phyloP scores from a whole-genome alignment of 1,140 invertebrate species.

The Adelges cooleyi region DNA sequence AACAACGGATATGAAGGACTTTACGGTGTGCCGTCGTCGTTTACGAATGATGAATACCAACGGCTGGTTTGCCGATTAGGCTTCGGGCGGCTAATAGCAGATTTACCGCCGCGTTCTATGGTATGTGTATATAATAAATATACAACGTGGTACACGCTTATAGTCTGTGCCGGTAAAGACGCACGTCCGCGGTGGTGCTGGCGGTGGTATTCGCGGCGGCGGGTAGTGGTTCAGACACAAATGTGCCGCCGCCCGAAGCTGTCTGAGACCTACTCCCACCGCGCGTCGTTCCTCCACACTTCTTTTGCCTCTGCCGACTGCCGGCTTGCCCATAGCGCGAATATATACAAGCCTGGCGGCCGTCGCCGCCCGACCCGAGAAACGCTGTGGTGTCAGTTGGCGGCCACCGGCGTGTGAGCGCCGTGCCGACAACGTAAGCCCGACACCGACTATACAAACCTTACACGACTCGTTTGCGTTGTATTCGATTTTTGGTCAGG shows the following conservation, averaged over 20 bases:
- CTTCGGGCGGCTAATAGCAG: too few relatives aligned
- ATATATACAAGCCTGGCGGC: neutral
- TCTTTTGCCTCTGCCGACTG: neutral
- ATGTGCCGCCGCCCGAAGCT: conserved; percentile 19
- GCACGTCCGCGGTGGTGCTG: neutral
- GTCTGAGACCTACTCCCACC: conserved; percentile 8
- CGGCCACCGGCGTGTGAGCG: conserved; percentile 27
- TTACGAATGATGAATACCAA: too few relatives aligned
- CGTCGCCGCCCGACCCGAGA: conserved; percentile 5
- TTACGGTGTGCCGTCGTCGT: too few relatives aligned
- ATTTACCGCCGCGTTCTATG: neutral
- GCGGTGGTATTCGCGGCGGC: neutral
- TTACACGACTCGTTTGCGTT: too few relatives aligned
- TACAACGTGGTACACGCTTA: neutral
- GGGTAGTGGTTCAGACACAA: conserved; percentile 8
- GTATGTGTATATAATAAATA: neutral
- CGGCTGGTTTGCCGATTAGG: too few relatives aligned
- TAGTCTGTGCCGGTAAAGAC: neutral
- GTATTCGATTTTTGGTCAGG: too few relatives aligned
- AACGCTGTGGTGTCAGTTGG: conserved; percentile 26
- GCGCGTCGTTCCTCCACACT: neutral
- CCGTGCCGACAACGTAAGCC: conserved; percentile 11
- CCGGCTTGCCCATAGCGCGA: neutral
- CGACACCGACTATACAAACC: neutral
- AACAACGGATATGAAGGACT: too few relatives aligned